Evolutionary conservation across 2,888 invertebrate genomes (phyloP).

Genomic region (Platycheirus albimanus): DNA sequence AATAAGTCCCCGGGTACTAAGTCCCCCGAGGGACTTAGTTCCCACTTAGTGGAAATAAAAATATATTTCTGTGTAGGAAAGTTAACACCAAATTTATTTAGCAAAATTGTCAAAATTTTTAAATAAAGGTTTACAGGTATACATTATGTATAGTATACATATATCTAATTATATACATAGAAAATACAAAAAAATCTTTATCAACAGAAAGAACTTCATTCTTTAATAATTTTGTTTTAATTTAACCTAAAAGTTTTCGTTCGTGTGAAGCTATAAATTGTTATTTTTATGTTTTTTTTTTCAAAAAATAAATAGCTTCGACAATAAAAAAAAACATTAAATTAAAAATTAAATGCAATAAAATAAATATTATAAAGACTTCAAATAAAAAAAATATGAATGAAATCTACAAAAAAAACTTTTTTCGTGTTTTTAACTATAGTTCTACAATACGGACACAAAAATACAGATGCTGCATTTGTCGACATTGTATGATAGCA

Average conservation of each 20-base stretch:
- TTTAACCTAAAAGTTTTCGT: no score
- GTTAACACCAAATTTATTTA: not conserved
- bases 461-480: not conserved
- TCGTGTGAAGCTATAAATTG: no score
- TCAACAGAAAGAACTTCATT: no score
- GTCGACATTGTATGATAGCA: no score
- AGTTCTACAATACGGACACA: conserved; percentile 4
- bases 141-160: not conserved
- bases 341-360: not conserved
- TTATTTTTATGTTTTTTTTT: no score
- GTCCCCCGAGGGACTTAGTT: no score
- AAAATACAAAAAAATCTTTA: not conserved
- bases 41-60: no score
- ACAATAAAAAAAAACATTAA: not conserved
- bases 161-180: no score
- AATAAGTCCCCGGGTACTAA: no score
- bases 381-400: not conserved
- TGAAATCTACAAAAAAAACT: not conserved
- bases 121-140: not conserved
- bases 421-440: not conserved
- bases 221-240: no score
- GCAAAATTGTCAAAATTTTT: not conserved
- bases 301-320: no score
- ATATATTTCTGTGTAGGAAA: not conserved
- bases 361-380: no score